These are phyloP conservation scores for Saturnia pavonia DNA, from an alignment of 2,888 invertebrate genomes.

Conservation along the genomic window DNA sequence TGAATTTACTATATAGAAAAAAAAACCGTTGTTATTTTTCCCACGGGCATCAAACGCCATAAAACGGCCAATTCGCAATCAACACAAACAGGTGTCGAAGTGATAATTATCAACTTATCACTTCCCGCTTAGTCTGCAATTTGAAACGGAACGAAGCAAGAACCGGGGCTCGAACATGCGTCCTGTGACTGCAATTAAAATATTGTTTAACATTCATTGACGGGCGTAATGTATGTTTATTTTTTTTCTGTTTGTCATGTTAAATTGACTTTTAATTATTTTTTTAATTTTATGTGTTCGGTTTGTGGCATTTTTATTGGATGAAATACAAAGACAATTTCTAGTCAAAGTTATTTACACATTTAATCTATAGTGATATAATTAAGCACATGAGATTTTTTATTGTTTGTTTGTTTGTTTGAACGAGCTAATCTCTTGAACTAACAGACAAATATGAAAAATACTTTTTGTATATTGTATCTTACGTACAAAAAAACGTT, in stretches of 20 bases:
- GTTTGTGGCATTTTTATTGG: background rate
- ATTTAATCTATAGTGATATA: too few relatives aligned
- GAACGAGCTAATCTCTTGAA: too few relatives aligned
- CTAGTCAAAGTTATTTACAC: too few relatives aligned
- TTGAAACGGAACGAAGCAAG: conserved; percentile 2
- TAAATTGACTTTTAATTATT: background rate
- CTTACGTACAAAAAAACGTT: too few relatives aligned
- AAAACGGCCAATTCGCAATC: conserved; percentile 13
- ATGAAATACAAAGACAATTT: background rate
- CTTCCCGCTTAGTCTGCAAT: conserved; percentile 48
- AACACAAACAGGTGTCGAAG: conserved; percentile 64
- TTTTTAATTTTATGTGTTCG: background rate
- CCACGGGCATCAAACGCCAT: background rate
- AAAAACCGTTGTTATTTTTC: background rate
- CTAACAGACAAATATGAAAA: too few relatives aligned
- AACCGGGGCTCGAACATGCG: background rate
- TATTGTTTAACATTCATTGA: background rate
- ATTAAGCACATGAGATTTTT: too few relatives aligned
- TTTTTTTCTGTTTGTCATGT: background rate
- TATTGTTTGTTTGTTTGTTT: too few relatives aligned
- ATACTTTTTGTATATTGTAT: too few relatives aligned
- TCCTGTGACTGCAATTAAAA: background rate
- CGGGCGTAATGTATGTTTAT: background rate
- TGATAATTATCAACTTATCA: conserved; percentile 73
- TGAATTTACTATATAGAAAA: background rate